Evolutionary conservation across 2,113 vertebrate genomes (phyloP), one percentile per base, ranked within the genome.

Genomic region (Hymenochirus boettgeri): DNA sequence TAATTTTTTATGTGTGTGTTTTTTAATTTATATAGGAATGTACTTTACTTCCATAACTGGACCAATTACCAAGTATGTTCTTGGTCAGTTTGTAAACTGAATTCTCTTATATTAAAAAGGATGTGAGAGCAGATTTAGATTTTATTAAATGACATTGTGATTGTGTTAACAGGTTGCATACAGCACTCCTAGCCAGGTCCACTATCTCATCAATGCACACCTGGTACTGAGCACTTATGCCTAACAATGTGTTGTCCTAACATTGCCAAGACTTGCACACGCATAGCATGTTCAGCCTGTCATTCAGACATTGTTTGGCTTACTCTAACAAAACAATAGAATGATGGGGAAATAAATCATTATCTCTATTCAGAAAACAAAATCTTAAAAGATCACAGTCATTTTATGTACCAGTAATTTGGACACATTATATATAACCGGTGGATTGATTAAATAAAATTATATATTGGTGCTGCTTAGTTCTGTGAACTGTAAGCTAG

Each of bases 141-240:
- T 25, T 54, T 25, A 27, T n/a, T 27, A 48, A 48, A 21, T 48
- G 46, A 48, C 46, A 48, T 48, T 48, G 18, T 48, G 46, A 22
- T 2, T 9, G 46, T 22, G 46, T 23, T 21, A 48, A 3, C 18
- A 19, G 8, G 21, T 48, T 7, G 21, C 18, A 48, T 12, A 22
- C 19, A 3, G 42, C 46, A 48, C 1, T 9, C 7, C 21, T 35
- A 12, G 33, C 46, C 21, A 8, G 21, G 7, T 9, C 46, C 13
- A 15, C 46, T 21, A 23, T 48, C 46, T 48, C 46, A 48, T 48
- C 46, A 48, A 7, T 48, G 18, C 46, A 48, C 46, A 22, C 46
- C 46, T 22, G 46, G 46, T 48, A 21, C 19, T 19, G 18, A 48
- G 46, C 7, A 48, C 3, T 22, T 7, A 22, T 48, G 46, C 21